Conservation (phyloP, 2,797 vertebrate species). For the Orientallactaga sibirica region DNA sequence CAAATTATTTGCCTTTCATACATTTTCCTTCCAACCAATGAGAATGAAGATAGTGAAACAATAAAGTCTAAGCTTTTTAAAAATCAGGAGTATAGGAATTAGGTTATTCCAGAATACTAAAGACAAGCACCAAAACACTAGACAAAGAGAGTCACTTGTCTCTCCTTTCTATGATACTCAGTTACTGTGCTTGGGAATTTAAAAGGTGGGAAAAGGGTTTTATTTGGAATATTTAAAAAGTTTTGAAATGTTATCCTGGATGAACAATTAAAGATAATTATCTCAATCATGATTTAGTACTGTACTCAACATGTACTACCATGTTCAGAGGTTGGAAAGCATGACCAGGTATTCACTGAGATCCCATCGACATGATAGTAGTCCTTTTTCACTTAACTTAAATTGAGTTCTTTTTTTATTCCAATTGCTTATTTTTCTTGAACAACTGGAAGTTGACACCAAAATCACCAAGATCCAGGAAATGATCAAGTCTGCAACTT, state of each 20-base stretch:
- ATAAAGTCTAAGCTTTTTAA: neutral
- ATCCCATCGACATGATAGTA: neutral
- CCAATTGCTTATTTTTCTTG: neutral
- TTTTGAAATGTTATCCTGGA: neutral
- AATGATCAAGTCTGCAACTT: neutral
- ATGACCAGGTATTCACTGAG: neutral
- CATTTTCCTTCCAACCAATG: neutral
- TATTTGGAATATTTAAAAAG: neutral
- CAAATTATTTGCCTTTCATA: neutral
- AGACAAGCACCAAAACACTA: neutral
- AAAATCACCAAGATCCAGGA: neutral
- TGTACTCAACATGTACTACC: neutral
- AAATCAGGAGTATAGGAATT: neutral
- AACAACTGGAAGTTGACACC: neutral
- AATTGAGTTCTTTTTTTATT: neutral
- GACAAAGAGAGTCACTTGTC: neutral
- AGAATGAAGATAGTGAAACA: neutral
- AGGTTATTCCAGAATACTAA: neutral
- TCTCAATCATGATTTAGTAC: neutral
- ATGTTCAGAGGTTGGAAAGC: neutral
- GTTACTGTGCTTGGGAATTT: neutral
- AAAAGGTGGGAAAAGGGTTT: neutral
- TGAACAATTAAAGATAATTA: neutral
- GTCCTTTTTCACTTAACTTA: neutral
- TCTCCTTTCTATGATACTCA: neutral